Percentiles rank a stretch among this genome's conserved stretches.
These are phyloP conservation scores for Scelioninae gen. 1 DNA, from an alignment of 2,888 invertebrate species.

Conservation along the genomic window DNA sequence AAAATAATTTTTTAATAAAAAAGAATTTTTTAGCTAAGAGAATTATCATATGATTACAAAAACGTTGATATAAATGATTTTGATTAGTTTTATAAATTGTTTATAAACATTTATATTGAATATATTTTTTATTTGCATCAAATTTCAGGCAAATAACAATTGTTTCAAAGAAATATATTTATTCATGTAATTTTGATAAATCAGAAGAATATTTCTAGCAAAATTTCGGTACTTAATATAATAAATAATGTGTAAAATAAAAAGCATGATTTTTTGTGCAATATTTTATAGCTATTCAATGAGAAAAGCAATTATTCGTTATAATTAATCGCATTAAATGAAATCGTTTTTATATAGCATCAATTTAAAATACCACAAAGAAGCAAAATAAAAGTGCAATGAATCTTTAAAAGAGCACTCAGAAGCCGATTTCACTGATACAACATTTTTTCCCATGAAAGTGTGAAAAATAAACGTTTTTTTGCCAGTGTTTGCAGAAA, in stretches of 20 bases:
- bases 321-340: constrained; percentile 23
- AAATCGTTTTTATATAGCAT: constrained; percentile 3
- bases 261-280: background rate
- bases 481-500: constrained; percentile 15
- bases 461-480: constrained; percentile 10
- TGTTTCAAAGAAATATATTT: too few species aligned
- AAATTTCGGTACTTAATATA: background rate
- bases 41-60: too few species aligned
- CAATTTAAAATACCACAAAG: constrained; percentile 12
- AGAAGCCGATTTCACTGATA: constrained; percentile 26
- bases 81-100: too few species aligned
- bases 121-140: too few species aligned
- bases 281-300: background rate
- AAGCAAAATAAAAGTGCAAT: constrained; percentile 6
- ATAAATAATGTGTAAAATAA: background rate
- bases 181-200: too few species aligned
- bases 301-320: background rate
- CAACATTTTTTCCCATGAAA: constrained; percentile 15
- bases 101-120: too few species aligned
- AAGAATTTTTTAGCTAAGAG: too few species aligned
- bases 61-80: too few species aligned
- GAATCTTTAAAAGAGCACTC: constrained; percentile 16
- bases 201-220: background rate
- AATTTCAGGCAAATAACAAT: too few species aligned
- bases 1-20: too few species aligned